Conservation (phyloP, 2,888 invertebrate genomes). For the Exocentrus adspersus region DNA sequence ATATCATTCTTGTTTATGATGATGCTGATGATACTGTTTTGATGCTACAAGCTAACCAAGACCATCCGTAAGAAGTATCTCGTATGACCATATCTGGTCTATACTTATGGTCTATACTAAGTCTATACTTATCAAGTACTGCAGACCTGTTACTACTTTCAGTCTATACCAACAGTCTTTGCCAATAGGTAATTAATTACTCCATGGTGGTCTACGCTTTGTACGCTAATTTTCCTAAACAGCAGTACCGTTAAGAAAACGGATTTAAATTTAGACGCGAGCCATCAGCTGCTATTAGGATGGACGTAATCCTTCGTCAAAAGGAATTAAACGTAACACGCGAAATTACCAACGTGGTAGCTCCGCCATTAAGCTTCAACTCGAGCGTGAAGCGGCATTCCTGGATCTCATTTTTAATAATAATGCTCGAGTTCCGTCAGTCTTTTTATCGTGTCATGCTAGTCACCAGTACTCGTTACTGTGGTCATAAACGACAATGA, state of each 20-base stretch:
- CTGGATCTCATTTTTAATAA: constrained; percentile 10
- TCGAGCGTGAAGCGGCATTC: constrained; percentile 13
- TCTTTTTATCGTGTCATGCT: constrained; percentile 9
- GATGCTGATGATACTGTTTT: too few relatives aligned
- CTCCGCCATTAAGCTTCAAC: constrained; percentile 7
- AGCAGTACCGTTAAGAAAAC: neutral
- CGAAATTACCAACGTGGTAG: constrained; percentile 4
- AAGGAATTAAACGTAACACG: constrained; percentile 1
- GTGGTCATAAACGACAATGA: constrained; percentile 33
- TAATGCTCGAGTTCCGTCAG: constrained; percentile 3
- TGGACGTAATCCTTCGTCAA: constrained; percentile 7
- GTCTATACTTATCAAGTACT: too few relatives aligned
- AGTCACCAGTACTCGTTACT: constrained; percentile 10
- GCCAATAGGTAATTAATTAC: too few relatives aligned
- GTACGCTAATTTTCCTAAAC: too few relatives aligned
- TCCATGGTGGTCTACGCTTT: too few relatives aligned
- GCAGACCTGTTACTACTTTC: too few relatives aligned
- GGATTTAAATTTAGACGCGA: neutral
- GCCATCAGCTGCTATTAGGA: constrained; percentile 3
- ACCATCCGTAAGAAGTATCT: too few relatives aligned
- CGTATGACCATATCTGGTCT: too few relatives aligned
- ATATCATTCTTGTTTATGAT: too few relatives aligned
- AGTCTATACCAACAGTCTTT: too few relatives aligned
- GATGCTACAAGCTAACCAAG: too few relatives aligned
- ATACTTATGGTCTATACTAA: too few relatives aligned